Percentiles rank a stretch among this genome's conserved stretches.
Conservation (phyloP, 2,888 invertebrate species). For the Chromoteleia sp. region DNA sequence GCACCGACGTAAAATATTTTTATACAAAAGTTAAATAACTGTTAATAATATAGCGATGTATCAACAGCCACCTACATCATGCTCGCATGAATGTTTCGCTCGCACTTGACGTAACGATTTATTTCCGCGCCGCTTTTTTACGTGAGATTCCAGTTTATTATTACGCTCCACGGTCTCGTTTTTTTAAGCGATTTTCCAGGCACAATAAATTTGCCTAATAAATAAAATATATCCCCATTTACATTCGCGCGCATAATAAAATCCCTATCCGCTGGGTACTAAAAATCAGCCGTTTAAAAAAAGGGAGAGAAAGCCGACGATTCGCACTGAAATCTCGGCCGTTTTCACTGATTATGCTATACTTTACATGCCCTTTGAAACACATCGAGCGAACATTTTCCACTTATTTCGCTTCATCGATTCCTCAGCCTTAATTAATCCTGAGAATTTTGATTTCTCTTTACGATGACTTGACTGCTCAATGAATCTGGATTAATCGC, state of each 20-base stretch:
- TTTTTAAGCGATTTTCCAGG: conserved; percentile 16
- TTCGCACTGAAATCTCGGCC: conserved; percentile 17
- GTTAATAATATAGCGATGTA: conserved; percentile 23
- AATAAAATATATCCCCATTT: conserved; percentile 44
- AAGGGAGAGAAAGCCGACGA: neutral
- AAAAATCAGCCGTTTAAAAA: conserved; percentile 17
- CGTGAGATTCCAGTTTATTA: conserved; percentile 31
- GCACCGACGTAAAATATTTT: conserved; percentile 10
- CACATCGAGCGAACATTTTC: conserved; percentile 46
- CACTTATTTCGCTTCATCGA: conserved; percentile 54
- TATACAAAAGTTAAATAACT: conserved; percentile 4
- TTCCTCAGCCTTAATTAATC: conserved; percentile 57
- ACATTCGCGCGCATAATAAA: conserved; percentile 21
- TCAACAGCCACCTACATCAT: conserved; percentile 33
- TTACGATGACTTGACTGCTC: conserved; percentile 50
- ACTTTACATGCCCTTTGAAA: conserved; percentile 35
- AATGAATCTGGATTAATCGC: conserved; percentile 67
- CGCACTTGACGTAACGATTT: conserved; percentile 33
- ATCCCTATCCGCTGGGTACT: neutral
- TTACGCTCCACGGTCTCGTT: conserved; percentile 7
- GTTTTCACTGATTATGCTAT: conserved; percentile 28
- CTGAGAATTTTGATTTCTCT: conserved; percentile 61
- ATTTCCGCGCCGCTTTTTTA: conserved; percentile 8
- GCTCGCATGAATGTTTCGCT: conserved; percentile 17
- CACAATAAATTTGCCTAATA: conserved; percentile 26